Evolutionary conservation across 2,888 invertebrate genomes (phyloP).

Genomic region (Platycheirus rosarum): DNA sequence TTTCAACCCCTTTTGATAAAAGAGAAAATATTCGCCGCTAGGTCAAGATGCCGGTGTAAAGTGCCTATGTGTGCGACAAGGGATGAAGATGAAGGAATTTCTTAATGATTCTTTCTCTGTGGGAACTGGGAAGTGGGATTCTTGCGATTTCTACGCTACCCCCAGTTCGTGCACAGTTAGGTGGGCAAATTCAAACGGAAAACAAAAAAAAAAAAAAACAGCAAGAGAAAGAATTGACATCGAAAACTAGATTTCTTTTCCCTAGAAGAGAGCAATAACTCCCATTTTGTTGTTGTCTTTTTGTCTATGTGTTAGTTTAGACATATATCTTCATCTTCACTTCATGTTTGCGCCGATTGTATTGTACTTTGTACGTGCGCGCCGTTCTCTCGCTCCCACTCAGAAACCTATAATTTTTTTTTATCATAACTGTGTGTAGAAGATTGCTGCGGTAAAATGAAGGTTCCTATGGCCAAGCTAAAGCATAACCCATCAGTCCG

Average conservation of each 20-base stretch:
- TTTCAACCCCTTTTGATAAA: conserved; percentile 55
- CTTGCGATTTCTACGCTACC: conserved; percentile 42
- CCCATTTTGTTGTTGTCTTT: conserved; percentile 4
- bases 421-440: conserved; percentile 3
- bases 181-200: conserved; percentile 19
- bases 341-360: conserved; percentile 38
- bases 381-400: conserved; percentile 44
- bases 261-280: conserved; percentile 33
- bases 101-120: conserved; percentile 12
- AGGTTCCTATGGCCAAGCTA: conserved; percentile 40
- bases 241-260: no score
- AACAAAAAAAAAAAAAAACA: no score
- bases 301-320: conserved; percentile 46
- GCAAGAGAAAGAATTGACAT: no score
- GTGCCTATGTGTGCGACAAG: conserved; percentile 33
- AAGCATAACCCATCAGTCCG: conserved; percentile 64
- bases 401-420: conserved; percentile 8
- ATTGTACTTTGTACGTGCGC: conserved; percentile 33
- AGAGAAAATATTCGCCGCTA: conserved; percentile 46
- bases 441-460: conserved; percentile 58
- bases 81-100: conserved; percentile 67
- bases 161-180: conserved; percentile 31
- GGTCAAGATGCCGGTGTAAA: conserved; percentile 62
- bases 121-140: conserved; percentile 2
- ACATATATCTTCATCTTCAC: conserved; percentile 38